Base-by-base conservation (phyloP, 1,140 invertebrate species). In the Littorina saxatilis region DNA sequence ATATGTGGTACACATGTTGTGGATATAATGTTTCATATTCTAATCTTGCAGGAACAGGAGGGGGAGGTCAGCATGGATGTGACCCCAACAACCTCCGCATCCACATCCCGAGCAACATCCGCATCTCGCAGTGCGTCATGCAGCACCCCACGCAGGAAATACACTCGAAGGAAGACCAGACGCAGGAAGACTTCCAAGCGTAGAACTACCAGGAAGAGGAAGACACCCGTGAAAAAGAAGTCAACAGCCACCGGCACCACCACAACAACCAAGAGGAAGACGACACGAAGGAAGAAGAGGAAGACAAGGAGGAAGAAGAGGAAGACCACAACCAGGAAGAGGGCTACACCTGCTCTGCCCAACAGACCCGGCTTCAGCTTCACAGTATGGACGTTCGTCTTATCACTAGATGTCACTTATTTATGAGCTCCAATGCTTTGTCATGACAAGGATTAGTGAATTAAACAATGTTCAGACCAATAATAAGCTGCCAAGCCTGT, bases 271-370 rank as follows among this genome's bases (percentile, higher is more conserved):
- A 82, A 55, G 17, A 78, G 35, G 50, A 83, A 63, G 43, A 63
- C 66, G 27, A 84, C 75, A 79, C 1, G 55, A 39, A 75, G 43
- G 47, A 52, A 52, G 27, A 81, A 61, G 58, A 87, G 74, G 74
- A 85, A 79, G 80, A 87, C 29, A 40, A 87, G 80, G 61, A 80
- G 68, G 61, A 63, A 86, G 81, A 88, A 90, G 39, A 47, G 79
- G 77, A 81, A 86, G 73, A 73, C 66, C 11, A 55, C 72, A 55
- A 68, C 40, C 2, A 82, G 52, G 66, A 39, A 17, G 4, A 15
- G 11, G 5, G 2, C 0, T n/a, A 27, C 61, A 29, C 29, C 66
- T 39, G 35, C 0, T 7, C 20, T 29, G 9, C 4, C 29, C 61
- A 29, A 17, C 5, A 68, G 35, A 35, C 35, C 66, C 5, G 29